Evolutionary conservation across 2,113 vertebrate species (phyloP), one percentile per base, ranked within the genome.

Genomic region (Gavia stellata): DNA sequence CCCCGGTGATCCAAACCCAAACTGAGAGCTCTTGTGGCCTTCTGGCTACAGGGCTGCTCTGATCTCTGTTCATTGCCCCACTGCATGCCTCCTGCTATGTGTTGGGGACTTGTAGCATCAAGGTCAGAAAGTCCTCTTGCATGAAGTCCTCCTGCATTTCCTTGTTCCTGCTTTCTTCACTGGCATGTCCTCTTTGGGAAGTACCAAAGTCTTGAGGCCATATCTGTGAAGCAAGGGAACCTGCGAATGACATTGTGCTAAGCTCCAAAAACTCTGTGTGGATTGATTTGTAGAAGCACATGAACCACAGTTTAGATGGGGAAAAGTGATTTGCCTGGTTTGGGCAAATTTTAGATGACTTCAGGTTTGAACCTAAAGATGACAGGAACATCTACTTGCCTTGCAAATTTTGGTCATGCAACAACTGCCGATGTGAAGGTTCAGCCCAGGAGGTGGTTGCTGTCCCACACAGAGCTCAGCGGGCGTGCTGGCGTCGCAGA

Each of bases 121-220:
- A 29, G 28, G 45, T 42, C 16, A 66, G 52, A 12, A 91, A 78
- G 47, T 65, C 5, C 23, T 81, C 29, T 36, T 67, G 40, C 7
- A 59, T 56, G 38, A 85, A 67, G 61, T 24, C 5, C 14, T 47
- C 4, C 18, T 44, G 1, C 26, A 67, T 63, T 61, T 72, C 9
- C 14, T 17, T 33, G 2, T 53, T 83, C 34, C 62, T 53, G 14
- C 17, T 14, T 78, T 58, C 52, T 74, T 81, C 44, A 38, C 24
- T 63, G 28, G 18, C 7, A 42, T 14, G 9, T 61, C 17, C 6
- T 81, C 38, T 91, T 79, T 40, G 12, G n/a, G 38, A 91, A 74
- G 16, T 50, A 86, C 14, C n/a, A 15, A 83, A 58, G 2, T 42
- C 17, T 59, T 0, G 0, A 81, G 33, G 24, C 26, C 3, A 0